Base-by-base conservation (phyloP, 2,888 invertebrate genomes). In the Melitaea athalia region DNA sequence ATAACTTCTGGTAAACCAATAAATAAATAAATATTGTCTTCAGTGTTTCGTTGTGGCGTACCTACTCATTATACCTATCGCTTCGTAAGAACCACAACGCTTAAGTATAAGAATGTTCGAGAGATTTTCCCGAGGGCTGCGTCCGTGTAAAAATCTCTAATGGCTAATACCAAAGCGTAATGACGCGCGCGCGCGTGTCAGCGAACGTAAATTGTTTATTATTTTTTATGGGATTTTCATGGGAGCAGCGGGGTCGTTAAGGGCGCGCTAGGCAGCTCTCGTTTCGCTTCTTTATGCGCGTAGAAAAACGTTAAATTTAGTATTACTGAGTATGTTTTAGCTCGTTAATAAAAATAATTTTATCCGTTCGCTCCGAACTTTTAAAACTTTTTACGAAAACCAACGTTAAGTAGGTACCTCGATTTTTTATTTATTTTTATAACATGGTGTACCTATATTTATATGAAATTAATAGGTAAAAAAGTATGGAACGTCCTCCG, bases 191-290 rank as follows among this genome's bases (percentile, higher is more conserved):
- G 88, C 84, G 87, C 92, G 92, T 91, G 92, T 89, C 89, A 78
- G 74, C 67, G 92, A 91, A 92, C 86, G 84, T 89, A 91, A 91
- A 91, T 91, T 91, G 91, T 90, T 88, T 90, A 91, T 91, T 92
- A 91, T 91, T 90, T 91, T 91, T 92, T 91, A 91, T 86, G 89
- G 82, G 81, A 82, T 86, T 88, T 88, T 87, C 87, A 87, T 82
- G 84, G 82, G 82, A 82, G 78, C 78, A 76, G 75, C 77, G 70
- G 68, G 63, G 68, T 72, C 85, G 84, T 86, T 88, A 86, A 75
- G 73, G 74, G 59, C 49, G 68, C 66, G 68, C 68, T 64, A 52
- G 31, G 65, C 57, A 50, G 61, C 63, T 64, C 62, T 69, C 63
- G 59, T 72, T 66, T 50, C 31, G 59, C 57, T 65, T 64, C 64